phyloP scores from a whole-genome alignment of 2,888 invertebrate genomes.

The Drosophila formosana region DNA sequence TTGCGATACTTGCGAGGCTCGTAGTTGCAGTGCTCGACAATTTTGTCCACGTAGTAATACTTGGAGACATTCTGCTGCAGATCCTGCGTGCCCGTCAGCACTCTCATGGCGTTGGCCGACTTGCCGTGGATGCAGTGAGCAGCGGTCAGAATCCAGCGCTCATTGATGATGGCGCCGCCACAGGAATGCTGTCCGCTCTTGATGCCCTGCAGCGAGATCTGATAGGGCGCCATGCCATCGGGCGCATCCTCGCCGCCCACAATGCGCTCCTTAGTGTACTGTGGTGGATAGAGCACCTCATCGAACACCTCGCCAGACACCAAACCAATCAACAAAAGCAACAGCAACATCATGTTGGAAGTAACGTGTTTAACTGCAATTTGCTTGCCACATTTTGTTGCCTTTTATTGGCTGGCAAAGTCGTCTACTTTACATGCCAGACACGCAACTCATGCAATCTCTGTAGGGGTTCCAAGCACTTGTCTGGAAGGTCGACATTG shows the following conservation, averaged over 20 bases:
- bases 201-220: constrained; percentile 82
- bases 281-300: constrained; percentile 72
- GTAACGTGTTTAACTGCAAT: constrained; percentile 18
- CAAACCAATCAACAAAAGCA: constrained; percentile 18
- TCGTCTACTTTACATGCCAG: constrained; percentile 5
- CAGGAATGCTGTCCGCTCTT: constrained; percentile 78
- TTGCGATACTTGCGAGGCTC: constrained; percentile 84
- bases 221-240: constrained; percentile 82
- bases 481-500: constrained; percentile 19
- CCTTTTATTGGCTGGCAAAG: constrained; percentile 37
- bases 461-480: constrained; percentile 5
- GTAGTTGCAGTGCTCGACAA: constrained; percentile 78
- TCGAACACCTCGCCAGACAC: constrained; percentile 7
- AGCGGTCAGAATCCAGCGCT: constrained; percentile 83
- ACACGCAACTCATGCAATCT: constrained; percentile 23
- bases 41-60: constrained; percentile 75
- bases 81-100: constrained; percentile 81
- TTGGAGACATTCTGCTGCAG: constrained; percentile 67
- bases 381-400: constrained; percentile 4
- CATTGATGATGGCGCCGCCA: constrained; percentile 83
- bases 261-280: constrained; percentile 71
- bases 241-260: constrained; percentile 81
- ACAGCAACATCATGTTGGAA: constrained; percentile 34
- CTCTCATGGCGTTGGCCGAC: constrained; percentile 58
- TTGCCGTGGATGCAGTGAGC: constrained; percentile 82